A percentile compares a stretch with the other conserved stretches of the same genome.
Evolutionary conservation across 2,888 invertebrate genomes (phyloP).

Genomic region (Thyatira batis): DNA sequence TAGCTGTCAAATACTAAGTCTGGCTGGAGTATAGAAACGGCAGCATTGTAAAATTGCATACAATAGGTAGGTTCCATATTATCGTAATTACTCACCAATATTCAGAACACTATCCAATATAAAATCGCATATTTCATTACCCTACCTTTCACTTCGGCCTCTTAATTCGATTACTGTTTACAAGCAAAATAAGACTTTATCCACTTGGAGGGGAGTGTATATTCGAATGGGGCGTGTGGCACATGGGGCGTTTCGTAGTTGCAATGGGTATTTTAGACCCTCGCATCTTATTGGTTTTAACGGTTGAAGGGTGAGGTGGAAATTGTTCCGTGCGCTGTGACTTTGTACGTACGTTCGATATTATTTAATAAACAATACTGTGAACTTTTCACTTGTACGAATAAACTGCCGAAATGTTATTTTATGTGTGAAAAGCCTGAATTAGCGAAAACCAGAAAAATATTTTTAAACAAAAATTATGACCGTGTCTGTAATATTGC

Average conservation of each 20-base stretch:
- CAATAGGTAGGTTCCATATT: neutral
- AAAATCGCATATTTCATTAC: slow-evolving; percentile 56
- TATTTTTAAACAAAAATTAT: too few relatives aligned
- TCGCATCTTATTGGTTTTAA: slow-evolving; percentile 78
- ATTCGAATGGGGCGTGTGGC: slow-evolving; percentile 25
- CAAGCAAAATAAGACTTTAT: slow-evolving; percentile 30
- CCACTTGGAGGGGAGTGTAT: slow-evolving; percentile 19
- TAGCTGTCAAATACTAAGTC: too few relatives aligned
- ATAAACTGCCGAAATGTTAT: too few relatives aligned
- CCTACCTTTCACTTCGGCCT: slow-evolving; percentile 51
- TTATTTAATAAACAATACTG: neutral
- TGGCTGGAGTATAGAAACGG: too few relatives aligned
- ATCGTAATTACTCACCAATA: neutral
- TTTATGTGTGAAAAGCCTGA: too few relatives aligned
- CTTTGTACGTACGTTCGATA: slow-evolving; percentile 48
- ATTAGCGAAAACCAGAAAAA: too few relatives aligned
- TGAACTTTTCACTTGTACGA: too few relatives aligned
- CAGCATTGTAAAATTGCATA: neutral
- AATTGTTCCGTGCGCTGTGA: slow-evolving; percentile 51
- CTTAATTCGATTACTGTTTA: slow-evolving; percentile 39
- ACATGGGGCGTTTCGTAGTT: slow-evolving; percentile 64
- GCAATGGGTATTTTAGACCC: slow-evolving; percentile 56
- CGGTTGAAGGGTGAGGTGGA: slow-evolving; percentile 67
- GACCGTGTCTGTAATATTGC: too few relatives aligned
- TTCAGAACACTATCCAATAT: slow-evolving; percentile 38